Evolutionary conservation across 2,113 vertebrate species (phyloP), one percentile per base, ranked within the genome.

Genomic region (Aphyosemion australe): DNA sequence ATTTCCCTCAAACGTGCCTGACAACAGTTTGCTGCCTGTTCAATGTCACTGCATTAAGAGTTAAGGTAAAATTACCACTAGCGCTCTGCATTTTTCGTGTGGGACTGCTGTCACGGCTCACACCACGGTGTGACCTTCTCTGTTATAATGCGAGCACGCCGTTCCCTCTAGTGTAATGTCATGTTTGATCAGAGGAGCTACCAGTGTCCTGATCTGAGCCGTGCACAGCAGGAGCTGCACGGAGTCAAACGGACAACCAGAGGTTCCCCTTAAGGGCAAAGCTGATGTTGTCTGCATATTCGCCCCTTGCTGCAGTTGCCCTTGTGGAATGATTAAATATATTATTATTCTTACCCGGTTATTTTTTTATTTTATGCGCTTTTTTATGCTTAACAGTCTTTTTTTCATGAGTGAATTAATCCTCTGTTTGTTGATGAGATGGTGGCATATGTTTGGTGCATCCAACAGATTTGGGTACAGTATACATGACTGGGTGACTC

Each of bases 121-220:
- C 79, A 86, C 69, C 76, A 83, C 47, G 20, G 65, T 56, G 80
- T 93, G 93, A 93, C 93, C 92, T 93, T 92, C 88, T 91, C 89
- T 83, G 86, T 88, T 90, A 82, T 90, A 90, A 91, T 91, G 74
- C 86, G 73, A 86, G 85, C 86, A 71, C 89, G 91, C 92, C 88
- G 88, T 92, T 90, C 87, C 86, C 87, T 87, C 85, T 81, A 88
- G 91, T 89, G 86, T 88, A 89, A 86, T 91, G 91, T 93, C 92
- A 89, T 94, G 92, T 93, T 89, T 84, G 88, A 93, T 87, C 92
- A 92, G 89, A 89, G 82, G 84, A 91, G 87, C 85, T 92, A 89
- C 89, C 76, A 84, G 89, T 90, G 88, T 90, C 89, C 91, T 88
- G 88, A 90, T 87, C 88, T 87, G 73, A 86, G 81, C 82, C 72